A percentile compares a stretch with the other conserved stretches of the same genome.
phyloP scores from a whole-genome alignment of 2,797 vertebrate species.

The Gallirallus australis region DNA sequence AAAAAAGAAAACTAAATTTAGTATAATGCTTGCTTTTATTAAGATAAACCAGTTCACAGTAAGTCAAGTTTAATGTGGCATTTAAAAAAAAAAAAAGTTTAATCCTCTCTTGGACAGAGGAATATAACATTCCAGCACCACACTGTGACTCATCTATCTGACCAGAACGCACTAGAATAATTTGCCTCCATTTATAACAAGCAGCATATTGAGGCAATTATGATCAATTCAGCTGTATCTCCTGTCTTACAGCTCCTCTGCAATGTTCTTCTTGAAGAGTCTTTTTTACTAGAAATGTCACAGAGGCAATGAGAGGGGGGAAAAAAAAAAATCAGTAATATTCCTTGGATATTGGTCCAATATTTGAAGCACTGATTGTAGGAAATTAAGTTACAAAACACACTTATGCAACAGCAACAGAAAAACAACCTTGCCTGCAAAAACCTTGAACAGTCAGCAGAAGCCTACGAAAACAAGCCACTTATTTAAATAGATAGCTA shows the following conservation, averaged over 20 bases:
- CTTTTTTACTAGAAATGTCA: background rate
- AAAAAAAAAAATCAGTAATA: background rate
- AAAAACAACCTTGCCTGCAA: background rate
- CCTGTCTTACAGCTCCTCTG: background rate
- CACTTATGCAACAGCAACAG: background rate
- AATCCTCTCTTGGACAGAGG: background rate
- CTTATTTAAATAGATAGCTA: background rate
- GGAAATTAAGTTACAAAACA: background rate
- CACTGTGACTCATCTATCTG: background rate
- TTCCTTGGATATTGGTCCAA: background rate
- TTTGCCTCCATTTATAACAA: background rate
- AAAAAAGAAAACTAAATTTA: background rate
- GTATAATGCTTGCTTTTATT: background rate
- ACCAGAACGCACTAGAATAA: background rate
- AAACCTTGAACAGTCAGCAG: background rate
- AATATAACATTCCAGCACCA: background rate
- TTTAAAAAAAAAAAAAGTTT: background rate
- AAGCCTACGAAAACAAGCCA: background rate
- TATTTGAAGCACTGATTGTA: background rate
- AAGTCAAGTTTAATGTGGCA: background rate
- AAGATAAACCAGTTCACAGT: background rate
- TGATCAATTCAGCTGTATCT: background rate
- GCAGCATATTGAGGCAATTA: background rate
- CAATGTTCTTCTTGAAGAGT: background rate
- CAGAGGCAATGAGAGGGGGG: fast-evolving